These are phyloP conservation scores for Ceratoteleas bidentatus DNA, from an alignment of 1,140 invertebrate species.

Conservation along the genomic window DNA sequence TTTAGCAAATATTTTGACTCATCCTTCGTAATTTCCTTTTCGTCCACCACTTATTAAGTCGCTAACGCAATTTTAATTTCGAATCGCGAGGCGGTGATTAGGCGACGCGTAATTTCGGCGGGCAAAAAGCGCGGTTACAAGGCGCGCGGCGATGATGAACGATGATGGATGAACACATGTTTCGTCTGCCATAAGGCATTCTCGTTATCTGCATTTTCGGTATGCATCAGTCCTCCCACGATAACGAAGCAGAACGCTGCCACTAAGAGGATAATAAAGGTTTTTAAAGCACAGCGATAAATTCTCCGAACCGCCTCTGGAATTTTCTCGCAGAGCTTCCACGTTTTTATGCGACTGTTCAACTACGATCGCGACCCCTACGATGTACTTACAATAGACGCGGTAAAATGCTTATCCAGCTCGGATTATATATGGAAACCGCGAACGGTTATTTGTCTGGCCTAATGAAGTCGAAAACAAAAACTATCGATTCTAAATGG, in stretches of 20 bases:
- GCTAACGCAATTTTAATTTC: slow-evolving; percentile 46
- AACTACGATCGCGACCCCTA: slow-evolving; percentile 28
- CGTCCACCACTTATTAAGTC: slow-evolving; percentile 29
- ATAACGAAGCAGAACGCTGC: slow-evolving; percentile 69
- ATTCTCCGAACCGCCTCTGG: slow-evolving; percentile 59
- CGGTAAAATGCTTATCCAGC: not conserved
- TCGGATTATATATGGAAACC: slow-evolving; percentile 23
- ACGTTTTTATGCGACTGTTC: slow-evolving; percentile 53
- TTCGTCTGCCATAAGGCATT: slow-evolving; percentile 37
- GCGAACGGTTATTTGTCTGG: slow-evolving; percentile 12
- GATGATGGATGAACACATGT: slow-evolving; percentile 67
- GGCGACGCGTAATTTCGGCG: slow-evolving; percentile 25
- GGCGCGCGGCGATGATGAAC: slow-evolving; percentile 41
- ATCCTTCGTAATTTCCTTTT: slow-evolving; percentile 15
- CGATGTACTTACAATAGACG: slow-evolving; percentile 3
- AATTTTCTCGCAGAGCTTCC: slow-evolving; percentile 46
- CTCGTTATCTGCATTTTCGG: slow-evolving; percentile 67
- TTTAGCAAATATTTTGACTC: slow-evolving; percentile 22
- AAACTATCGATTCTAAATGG: not conserved
- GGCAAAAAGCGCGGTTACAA: slow-evolving; percentile 38
- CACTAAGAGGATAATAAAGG: slow-evolving; percentile 72
- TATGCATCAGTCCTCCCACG: slow-evolving; percentile 52
- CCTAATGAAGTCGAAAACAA: too few species aligned
- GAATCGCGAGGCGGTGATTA: slow-evolving; percentile 33
- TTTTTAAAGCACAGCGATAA: slow-evolving; percentile 69